Evolutionary conservation across 1,140 invertebrate species (phyloP).

Genomic region (Drosophila varians): DNA sequence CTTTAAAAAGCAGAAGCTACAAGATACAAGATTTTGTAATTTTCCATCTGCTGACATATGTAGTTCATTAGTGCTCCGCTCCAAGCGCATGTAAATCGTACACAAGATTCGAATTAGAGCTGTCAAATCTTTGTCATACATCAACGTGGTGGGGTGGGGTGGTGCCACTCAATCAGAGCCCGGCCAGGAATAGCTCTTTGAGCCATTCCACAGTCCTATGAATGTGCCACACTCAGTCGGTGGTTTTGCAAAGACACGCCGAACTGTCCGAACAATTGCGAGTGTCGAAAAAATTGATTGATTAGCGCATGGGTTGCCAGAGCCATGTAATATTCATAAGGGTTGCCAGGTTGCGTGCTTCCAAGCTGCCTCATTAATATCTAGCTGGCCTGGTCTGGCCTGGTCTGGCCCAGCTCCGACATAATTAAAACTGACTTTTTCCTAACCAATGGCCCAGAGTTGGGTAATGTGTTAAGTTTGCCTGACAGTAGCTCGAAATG

Average conservation of each 20-base stretch:
- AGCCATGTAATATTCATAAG: conserved; percentile 75
- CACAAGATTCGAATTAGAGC: conserved; percentile 79
- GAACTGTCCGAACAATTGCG: conserved; percentile 47
- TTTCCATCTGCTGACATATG: conserved; percentile 77
- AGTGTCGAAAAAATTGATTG: conserved; percentile 68
- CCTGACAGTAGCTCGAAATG: conserved; percentile 78
- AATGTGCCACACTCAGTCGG: conserved; percentile 40
- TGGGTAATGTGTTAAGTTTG: conserved; percentile 76
- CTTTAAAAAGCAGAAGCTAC: conserved; percentile 53
- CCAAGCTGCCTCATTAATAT: conserved; percentile 67
- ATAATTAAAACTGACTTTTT: conserved; percentile 80
- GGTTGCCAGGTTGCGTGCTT: conserved; percentile 53
- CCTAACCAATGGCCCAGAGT: conserved; percentile 32
- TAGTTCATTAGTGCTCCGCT: conserved; percentile 67
- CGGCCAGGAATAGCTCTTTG: conserved; percentile 50
- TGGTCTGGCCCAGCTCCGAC: conserved; percentile 43
- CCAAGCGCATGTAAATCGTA: conserved; percentile 42
- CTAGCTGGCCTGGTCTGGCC: too few species aligned
- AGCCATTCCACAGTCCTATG: conserved; percentile 50
- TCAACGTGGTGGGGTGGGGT: conserved; percentile 40
- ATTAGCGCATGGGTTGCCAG: conserved; percentile 55
- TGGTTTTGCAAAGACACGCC: conserved; percentile 55
- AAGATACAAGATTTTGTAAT: conserved; percentile 72
- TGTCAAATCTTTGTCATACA: conserved; percentile 78
- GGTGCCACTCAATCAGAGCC: conserved; percentile 68